Evolutionary conservation across 2,797 vertebrate genomes (phyloP).

Genomic region (Chelonia mydas): DNA sequence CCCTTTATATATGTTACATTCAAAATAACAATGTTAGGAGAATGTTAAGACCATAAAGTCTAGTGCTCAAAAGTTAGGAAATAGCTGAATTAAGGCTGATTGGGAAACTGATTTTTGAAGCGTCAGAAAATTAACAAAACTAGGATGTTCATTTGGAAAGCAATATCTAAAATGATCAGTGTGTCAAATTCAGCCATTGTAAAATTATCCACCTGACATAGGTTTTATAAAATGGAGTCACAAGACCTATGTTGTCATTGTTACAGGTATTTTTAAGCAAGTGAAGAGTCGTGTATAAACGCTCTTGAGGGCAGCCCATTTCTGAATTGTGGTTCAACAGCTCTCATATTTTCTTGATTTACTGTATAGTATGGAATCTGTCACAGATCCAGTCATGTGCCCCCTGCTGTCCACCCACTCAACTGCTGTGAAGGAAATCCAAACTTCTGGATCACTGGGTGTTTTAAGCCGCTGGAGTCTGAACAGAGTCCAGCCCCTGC

Average conservation of each 20-base stretch:
- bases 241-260: neutral
- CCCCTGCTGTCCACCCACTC: neutral
- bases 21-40: neutral
- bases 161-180: neutral
- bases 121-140: neutral
- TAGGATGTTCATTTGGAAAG: neutral
- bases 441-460: neutral
- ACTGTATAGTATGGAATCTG: neutral
- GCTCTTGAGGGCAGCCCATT: neutral
- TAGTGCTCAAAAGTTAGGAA: neutral
- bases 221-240: neutral
- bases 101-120: neutral
- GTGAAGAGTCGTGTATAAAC: neutral
- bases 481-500: neutral
- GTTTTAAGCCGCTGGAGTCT: too few relatives aligned
- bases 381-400: neutral
- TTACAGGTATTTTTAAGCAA: rapidly evolving
- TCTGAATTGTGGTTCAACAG: neutral
- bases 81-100: neutral
- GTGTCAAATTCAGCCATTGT: neutral
- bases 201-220: neutral
- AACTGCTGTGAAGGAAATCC: neutral
- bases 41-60: neutral
- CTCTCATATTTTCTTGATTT: neutral
- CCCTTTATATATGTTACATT: neutral